Conservation (phyloP, 2,888 invertebrate species). For the Cephus pulcher region DNA sequence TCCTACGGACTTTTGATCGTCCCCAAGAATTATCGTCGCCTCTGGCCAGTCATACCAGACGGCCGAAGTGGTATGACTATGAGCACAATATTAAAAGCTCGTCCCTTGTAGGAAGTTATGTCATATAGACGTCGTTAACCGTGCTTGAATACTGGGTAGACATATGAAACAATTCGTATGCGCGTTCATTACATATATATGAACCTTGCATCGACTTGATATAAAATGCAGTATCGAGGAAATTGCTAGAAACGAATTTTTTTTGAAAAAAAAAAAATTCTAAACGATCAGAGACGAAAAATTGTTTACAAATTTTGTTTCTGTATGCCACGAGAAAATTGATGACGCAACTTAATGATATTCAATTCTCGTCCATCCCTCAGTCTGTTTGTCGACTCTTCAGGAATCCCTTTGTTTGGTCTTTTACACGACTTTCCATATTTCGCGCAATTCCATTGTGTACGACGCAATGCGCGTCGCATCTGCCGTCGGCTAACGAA, state of each 20-base stretch:
- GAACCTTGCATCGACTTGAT: neutral
- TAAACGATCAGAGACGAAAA: neutral
- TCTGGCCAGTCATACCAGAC: constrained; percentile 10
- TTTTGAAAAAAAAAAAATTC: neutral
- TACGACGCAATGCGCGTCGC: constrained; percentile 9
- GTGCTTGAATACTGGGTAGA: neutral
- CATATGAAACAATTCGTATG: neutral
- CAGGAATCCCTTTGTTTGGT: constrained; percentile 35
- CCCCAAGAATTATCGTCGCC: constrained; percentile 54
- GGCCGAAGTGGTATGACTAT: neutral
- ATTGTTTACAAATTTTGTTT: neutral
- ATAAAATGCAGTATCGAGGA: neutral
- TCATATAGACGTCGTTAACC: constrained; percentile 17
- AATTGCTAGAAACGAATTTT: neutral
- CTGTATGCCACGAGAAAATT: neutral
- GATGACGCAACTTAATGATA: constrained; percentile 49
- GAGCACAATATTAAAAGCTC: constrained; percentile 17
- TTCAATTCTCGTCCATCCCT: constrained; percentile 32
- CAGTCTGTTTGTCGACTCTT: constrained; percentile 31
- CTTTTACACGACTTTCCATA: constrained; percentile 20
- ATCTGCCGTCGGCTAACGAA: neutral
- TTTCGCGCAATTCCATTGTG: constrained; percentile 24
- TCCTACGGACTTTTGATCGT: constrained; percentile 59
- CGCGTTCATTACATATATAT: neutral
- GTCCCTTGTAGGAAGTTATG: constrained; percentile 19